These are phyloP conservation scores for Agapostemon virescens DNA, from an alignment of 2,888 invertebrate species.

Conservation along the genomic window DNA sequence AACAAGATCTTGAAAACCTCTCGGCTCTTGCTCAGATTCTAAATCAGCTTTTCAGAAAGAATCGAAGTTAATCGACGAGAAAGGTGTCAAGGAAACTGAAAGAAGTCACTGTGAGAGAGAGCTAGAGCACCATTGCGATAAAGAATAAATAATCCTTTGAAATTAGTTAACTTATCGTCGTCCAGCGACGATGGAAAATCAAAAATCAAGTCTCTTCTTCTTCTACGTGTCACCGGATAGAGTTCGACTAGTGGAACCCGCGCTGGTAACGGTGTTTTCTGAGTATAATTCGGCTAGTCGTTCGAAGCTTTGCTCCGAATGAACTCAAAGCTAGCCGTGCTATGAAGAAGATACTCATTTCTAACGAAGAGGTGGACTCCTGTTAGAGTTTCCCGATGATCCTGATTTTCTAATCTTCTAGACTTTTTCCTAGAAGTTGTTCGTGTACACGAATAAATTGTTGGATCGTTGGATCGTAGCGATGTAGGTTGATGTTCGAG, in stretches of 20 bases:
- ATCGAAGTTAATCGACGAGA: neutral
- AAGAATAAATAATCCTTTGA: conserved; percentile 7
- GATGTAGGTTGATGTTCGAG: conserved; percentile 1
- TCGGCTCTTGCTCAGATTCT: neutral
- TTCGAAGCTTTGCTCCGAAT: conserved; percentile 69
- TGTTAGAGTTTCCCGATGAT: neutral
- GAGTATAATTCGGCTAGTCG: conserved; percentile 67
- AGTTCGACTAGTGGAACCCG: conserved; percentile 69
- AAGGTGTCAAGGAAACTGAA: neutral
- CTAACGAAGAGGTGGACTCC: neutral
- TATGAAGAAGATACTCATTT: conserved; percentile 73
- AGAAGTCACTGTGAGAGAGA: neutral
- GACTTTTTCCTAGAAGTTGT: too few relatives aligned
- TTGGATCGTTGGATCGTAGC: neutral
- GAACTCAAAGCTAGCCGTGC: conserved; percentile 70
- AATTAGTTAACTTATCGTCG: conserved; percentile 28
- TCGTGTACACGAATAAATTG: too few relatives aligned
- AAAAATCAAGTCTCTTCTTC: neutral
- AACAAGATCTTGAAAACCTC: neutral
- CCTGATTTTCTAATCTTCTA: too few relatives aligned
- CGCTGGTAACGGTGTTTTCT: conserved; percentile 73
- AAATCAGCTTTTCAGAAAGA: neutral
- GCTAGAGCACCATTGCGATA: neutral
- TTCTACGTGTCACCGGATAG: too few relatives aligned
- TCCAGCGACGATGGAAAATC: conserved; percentile 35